phyloP scores from a whole-genome alignment of 92 coral and sea anemone species.

The Scolanthus callimorphus region DNA sequence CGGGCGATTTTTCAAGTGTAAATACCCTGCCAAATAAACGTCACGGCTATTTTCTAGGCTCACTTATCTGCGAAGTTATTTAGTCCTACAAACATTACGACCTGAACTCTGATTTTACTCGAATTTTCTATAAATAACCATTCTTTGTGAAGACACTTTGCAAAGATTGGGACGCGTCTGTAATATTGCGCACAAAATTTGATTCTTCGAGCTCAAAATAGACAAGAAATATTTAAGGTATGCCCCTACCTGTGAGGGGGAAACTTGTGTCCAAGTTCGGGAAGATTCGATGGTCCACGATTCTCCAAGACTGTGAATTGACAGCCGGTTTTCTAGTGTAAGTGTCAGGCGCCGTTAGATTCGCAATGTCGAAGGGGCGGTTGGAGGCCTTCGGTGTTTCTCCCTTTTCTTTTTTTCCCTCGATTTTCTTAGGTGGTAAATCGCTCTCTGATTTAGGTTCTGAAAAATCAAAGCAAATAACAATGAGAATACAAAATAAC shows the following conservation, averaged over 20 bases:
- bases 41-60: slow-evolving; percentile 2
- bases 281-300: slow-evolving; percentile 6
- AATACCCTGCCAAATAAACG: neutral
- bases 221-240: neutral
- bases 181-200: no score
- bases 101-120: neutral
- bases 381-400: slow-evolving; percentile 20
- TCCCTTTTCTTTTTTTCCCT: slow-evolving; percentile 16
- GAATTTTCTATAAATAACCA: no score
- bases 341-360: slow-evolving; percentile 74
- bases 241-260: slow-evolving; percentile 35
- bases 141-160: no score
- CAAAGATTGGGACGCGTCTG: no score
- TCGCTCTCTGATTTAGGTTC: slow-evolving; percentile 10
- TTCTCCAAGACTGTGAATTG: slow-evolving; percentile 12
- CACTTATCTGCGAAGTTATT: slow-evolving; percentile 11
- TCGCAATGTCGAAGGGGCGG: slow-evolving; percentile 88
- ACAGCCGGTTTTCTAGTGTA: slow-evolving; percentile 33
- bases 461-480: slow-evolving; percentile 12
- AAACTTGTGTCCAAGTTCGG: slow-evolving; percentile 20
- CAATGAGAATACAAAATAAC: neutral
- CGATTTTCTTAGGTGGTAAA: slow-evolving; percentile 23
- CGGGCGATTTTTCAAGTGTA: neutral
- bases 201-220: no score
- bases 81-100: neutral